A percentile compares a stretch with the other conserved stretches of the same genome.
Conservation (phyloP, 2,888 invertebrate genomes). For the Drosophila tripunctata region DNA sequence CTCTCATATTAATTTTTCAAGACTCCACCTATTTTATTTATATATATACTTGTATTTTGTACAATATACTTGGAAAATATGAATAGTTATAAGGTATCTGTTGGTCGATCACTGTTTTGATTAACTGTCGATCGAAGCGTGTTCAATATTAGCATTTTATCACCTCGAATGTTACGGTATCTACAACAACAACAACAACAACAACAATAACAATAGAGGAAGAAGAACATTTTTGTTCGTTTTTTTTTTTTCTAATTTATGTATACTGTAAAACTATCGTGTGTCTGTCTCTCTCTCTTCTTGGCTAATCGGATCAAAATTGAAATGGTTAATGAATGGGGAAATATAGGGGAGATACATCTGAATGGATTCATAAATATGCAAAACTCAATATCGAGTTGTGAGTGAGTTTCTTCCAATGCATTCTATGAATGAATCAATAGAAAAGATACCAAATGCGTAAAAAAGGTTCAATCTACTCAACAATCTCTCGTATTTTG, state of each 20-base stretch:
- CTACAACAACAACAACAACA: slow-evolving; percentile 3
- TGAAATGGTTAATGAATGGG: slow-evolving; percentile 47
- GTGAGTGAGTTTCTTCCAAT: too few species aligned
- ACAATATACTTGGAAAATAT: too few species aligned
- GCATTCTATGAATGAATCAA: slow-evolving; percentile 17
- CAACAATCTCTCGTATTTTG: not conserved
- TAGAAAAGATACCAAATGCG: not conserved
- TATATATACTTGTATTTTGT: too few species aligned
- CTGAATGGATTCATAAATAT: slow-evolving; percentile 62
- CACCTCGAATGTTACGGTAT: slow-evolving; percentile 26
- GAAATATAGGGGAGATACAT: slow-evolving; percentile 16
- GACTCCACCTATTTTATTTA: too few species aligned
- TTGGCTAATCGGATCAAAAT: slow-evolving; percentile 50
- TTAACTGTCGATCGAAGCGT: not conserved
- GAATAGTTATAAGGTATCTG: not conserved
- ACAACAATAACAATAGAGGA: too few species aligned
- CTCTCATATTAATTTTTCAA: too few species aligned
- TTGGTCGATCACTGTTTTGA: not conserved
- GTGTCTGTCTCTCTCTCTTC: too few species aligned
- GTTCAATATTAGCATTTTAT: slow-evolving; percentile 46
- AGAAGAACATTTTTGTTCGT: too few species aligned
- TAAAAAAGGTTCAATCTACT: not conserved
- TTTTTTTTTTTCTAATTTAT: slow-evolving; percentile 27
- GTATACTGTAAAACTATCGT: slow-evolving; percentile 35
- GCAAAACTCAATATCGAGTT: slow-evolving; percentile 21